Conservation (phyloP, 2,797 vertebrate species). For the Urocyon cinereoargenteus region DNA sequence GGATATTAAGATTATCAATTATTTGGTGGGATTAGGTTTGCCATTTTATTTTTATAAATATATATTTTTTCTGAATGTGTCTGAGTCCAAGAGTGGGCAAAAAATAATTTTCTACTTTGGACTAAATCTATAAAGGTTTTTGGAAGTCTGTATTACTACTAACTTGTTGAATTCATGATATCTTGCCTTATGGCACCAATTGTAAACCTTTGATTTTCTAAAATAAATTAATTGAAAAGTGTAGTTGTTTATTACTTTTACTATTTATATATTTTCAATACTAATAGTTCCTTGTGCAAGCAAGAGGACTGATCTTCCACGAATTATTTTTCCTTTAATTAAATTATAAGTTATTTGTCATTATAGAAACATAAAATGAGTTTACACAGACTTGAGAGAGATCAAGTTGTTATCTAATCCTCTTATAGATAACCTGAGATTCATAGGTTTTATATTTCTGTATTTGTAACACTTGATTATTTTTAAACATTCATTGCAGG, state of each 20-base stretch:
- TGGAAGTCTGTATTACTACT: conserved; percentile 83
- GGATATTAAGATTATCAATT: not conserved
- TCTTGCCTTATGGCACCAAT: conserved; percentile 80
- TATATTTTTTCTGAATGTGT: conserved; percentile 78
- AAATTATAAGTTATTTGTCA: not conserved
- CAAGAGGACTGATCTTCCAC: not conserved
- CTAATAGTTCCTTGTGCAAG: not conserved
- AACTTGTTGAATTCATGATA: conserved; percentile 79
- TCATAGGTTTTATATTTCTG: not conserved
- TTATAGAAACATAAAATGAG: not conserved
- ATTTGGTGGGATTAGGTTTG: conserved; percentile 63
- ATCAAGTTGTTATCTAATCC: not conserved
- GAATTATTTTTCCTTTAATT: not conserved
- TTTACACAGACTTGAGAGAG: not conserved
- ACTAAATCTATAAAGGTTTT: conserved; percentile 80
- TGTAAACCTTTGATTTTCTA: conserved; percentile 87
- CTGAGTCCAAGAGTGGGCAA: conserved; percentile 54
- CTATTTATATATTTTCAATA: not conserved
- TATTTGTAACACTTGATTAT: not conserved
- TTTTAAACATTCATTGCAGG: not conserved
- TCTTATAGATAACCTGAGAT: not conserved
- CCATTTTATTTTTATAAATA: conserved; percentile 81
- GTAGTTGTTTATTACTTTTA: not conserved
- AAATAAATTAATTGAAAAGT: conserved; percentile 87
- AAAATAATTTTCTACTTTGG: conserved; percentile 77